Conservation (phyloP, 2,797 vertebrate genomes). For the Psittacula echo region DNA sequence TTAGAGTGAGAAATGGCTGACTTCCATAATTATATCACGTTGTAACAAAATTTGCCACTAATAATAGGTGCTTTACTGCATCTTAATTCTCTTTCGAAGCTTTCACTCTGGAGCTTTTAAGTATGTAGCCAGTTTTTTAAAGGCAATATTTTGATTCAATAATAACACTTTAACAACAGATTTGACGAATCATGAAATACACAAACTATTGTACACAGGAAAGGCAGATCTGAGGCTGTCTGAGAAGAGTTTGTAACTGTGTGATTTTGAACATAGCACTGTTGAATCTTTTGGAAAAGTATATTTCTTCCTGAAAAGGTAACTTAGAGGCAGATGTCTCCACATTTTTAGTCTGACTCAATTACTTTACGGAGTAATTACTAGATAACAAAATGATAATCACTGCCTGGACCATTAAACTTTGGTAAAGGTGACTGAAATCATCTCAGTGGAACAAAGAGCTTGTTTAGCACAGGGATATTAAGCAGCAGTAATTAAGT, state of each 20-base stretch:
- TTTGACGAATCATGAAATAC: background rate
- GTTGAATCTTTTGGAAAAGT: background rate
- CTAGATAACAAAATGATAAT: conserved; percentile 33
- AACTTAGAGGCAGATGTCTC: background rate
- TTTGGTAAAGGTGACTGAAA: conserved; percentile 52
- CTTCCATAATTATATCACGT: background rate
- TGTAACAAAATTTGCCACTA: background rate
- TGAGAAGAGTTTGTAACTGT: background rate
- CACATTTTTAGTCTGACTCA: background rate
- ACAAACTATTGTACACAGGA: background rate
- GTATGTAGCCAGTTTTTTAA: background rate
- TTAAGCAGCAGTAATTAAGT: conserved; percentile 34
- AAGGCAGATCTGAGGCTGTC: background rate
- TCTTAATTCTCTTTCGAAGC: background rate
- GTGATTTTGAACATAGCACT: background rate
- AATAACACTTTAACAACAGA: background rate
- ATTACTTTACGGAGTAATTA: conserved; percentile 27
- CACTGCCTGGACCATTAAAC: conserved; percentile 14
- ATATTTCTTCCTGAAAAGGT: background rate
- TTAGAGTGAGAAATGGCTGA: background rate
- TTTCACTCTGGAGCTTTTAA: background rate
- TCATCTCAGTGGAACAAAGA: background rate
- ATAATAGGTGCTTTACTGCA: background rate
- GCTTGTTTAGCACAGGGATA: background rate
- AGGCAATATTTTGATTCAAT: background rate